Base-by-base conservation (phyloP, 1,140 invertebrate genomes). In the Leptopilina clavipes region DNA sequence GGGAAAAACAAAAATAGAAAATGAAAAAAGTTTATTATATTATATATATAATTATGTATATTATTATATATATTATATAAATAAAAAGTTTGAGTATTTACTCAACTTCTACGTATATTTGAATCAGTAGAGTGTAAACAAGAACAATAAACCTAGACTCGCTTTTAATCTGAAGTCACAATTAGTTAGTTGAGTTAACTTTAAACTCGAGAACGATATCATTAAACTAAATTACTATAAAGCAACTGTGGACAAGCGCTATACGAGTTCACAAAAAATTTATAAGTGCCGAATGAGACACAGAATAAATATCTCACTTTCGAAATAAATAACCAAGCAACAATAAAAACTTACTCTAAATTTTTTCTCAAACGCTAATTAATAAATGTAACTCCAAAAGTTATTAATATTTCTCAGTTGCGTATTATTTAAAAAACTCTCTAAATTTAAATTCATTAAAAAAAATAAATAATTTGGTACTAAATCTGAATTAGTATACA, bases 161-260 rank as follows among this genome's bases (percentile, higher is more conserved):
- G 48, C 14, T n/a, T 52, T 52, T 52, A 52, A 52, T 52, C 48
- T 17, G 48, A 52, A 17, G 14, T 52, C 48, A 17, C 48, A 52
- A 52, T 52, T 52, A 52, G 48, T 52, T 52, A 52, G 48, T 52
- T 52, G 5, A 52, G 48, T 52, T 52, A 52, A 52, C 48, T 52
- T 52, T 52, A 52, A 52, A 52, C 48, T 52, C 48, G 48, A 52
- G 48, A 52, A 52, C 48, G 48, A 52, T 52, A 52, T 52, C 48
- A 52, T 52, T 52, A 52, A 52, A 52, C 48, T 52, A 52, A 52
- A 52, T 52, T 52, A 52, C 48, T 17, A n/a, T n/a, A 17, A 52
- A 52, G 48, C 44, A 45, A 14, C 45, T 14, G 45, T 14, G 3
- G 14, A 48, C 11, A 12, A 14, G n/a, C 48, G 17, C 48, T 52